Conservation (phyloP, 2,113 vertebrate genomes). For the Scolopax mira region DNA sequence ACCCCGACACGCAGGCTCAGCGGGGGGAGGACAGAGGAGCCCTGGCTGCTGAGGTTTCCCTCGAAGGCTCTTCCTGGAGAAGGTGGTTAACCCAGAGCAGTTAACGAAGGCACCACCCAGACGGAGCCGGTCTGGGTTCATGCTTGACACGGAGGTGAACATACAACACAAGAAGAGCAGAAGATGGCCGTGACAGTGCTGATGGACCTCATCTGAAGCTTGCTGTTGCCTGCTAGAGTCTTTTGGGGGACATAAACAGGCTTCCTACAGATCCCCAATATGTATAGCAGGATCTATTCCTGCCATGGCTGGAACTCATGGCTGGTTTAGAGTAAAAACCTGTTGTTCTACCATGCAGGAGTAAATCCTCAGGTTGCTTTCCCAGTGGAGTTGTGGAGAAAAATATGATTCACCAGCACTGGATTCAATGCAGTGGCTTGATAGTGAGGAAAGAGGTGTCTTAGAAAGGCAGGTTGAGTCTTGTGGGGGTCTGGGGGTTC, state of each 20-base stretch:
- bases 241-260: neutral
- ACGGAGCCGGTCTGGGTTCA: neutral
- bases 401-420: neutral
- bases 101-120: neutral
- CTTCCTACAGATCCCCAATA: neutral
- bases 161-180: neutral
- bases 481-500: neutral
- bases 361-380: neutral
- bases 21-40: rapidly evolving
- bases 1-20: rapidly evolving
- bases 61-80: rapidly evolving
- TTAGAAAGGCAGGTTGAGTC: neutral
- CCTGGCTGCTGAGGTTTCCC: rapidly evolving
- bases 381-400: neutral
- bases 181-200: rapidly evolving
- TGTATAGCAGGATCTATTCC: neutral
- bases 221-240: neutral
- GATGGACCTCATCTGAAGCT: neutral
- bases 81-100: neutral
- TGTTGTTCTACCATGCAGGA: neutral
- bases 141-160: neutral
- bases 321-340: neutral
- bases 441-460: neutral
- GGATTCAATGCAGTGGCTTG: neutral
- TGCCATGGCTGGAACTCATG: neutral